Base-by-base conservation (phyloP, 2,888 invertebrate species). In the Aplocera efformata region DNA sequence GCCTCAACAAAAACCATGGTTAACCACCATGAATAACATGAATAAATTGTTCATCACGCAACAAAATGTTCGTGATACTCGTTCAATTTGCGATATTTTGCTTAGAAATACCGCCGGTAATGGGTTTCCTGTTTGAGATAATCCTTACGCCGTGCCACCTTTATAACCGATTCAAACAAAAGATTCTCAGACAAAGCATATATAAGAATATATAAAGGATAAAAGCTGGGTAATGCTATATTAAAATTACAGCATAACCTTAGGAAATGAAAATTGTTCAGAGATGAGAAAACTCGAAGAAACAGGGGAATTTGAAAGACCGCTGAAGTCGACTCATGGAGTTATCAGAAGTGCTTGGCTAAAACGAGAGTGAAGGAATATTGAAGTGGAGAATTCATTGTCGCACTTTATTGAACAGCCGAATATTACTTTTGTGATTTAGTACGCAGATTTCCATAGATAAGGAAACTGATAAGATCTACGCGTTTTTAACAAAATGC, bases 261-360 rank as follows among this genome's bases (percentile, higher is more conserved):
- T 54, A 58, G 63, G 62, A 71, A 72, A 72, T 72, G 41, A 63
- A 67, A 63, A 64, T 67, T 67, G 63, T 54, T 54, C 45, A 42
- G 53, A 57, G 69, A 75, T 72, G 68, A 67, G 67, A 70, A 75
- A 79, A 73, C 67, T 72, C 66, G 42, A 46, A 42, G 45, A 54
- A 55, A 38, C 10, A 49, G 53, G 54, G 55, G 56, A 59, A 63
- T 60, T 53, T 17, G 13, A 26, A 54, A 67, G 64, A 67, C 62
- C 65, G 55, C 62, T n/a, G n/a, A n/a, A 54, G 57, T 56, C 60
- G 69, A 62, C 47, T 71, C 72, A 79, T 74, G 50, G 59, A 72
- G 41, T 51, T 41, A 44, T 32, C 39, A 32, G 44, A 39, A 46
- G 54, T 60, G 56, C 60, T n/a, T n/a, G n/a, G n/a, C n/a, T n/a